Conservation (phyloP, 2,797 vertebrate genomes). For the Xiphorhynchus erythropygius region DNA sequence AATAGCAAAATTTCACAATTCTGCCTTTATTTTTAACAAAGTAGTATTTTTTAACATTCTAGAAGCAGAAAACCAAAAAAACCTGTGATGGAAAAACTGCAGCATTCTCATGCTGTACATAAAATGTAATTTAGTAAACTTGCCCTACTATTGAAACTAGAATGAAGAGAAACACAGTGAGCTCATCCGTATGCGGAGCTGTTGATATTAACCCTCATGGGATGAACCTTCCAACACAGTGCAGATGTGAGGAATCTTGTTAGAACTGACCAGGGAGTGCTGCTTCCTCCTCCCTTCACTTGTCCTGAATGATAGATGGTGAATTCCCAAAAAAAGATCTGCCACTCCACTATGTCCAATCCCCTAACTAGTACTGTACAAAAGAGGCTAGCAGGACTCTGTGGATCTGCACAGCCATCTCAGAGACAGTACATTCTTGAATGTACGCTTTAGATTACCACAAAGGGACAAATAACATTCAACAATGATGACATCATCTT, state of each 20-base stretch:
- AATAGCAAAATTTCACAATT: not conserved
- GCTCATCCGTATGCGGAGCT: accelerated
- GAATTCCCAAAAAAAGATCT: not conserved
- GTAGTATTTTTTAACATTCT: not conserved
- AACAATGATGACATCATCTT: not conserved
- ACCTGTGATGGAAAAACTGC: not conserved
- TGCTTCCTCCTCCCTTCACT: not conserved
- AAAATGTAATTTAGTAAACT: not conserved
- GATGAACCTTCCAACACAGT: not conserved
- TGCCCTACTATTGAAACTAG: not conserved
- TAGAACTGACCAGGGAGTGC: not conserved
- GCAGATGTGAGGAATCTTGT: accelerated
- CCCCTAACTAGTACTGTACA: not conserved
- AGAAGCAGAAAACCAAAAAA: not conserved
- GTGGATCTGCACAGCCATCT: not conserved
- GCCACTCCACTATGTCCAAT: not conserved
- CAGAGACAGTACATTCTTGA: not conserved
- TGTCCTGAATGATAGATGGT: not conserved
- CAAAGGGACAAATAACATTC: not conserved
- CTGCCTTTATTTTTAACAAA: not conserved
- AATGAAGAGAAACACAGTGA: not conserved
- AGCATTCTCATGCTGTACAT: not conserved
- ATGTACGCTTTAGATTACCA: not conserved
- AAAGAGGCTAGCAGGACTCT: not conserved
- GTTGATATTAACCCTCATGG: accelerated